Evolutionary conservation across 2,113 vertebrate species (phyloP), one percentile per base, ranked within the genome.

Genomic region (Rallus limicola): DNA sequence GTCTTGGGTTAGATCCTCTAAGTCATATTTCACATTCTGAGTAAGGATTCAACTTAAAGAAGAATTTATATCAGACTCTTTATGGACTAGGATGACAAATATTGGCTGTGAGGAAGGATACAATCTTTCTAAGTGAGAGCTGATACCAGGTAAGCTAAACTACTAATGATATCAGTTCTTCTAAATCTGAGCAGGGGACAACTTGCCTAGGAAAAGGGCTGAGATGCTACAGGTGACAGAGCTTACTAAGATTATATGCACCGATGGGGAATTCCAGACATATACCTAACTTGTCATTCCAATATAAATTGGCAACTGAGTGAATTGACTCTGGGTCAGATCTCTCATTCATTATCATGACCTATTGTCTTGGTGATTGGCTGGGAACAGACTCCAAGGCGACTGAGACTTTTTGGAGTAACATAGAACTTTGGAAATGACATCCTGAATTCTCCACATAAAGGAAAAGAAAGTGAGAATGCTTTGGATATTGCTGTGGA

Each of bases 331-430:
- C 88, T 93, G 95, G 95, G 95, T 97, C 95, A 96, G 62, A 26
- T 96, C 90, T 96, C 92, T 96, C 92, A 97, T 96, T 96, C 95
- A 95, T 90, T 88, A 84, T 70, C 82, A 82, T 96, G 96, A 97
- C 95, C 96, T 93, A 34, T 94, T 93, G 72, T 94, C 90, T 86
- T 92, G 88, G 48, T 91, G 88, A 94, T 95, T 95, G 92, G 94
- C 90, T 95, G 88, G 88, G 95, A 96, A 76, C 93, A 96, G 95
- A 97, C 95, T 94, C 1, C 0, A 93, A 95, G 96, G 90, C 93
- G 80, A 94, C 95, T 94, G 78, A 93, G 68, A 90, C 56, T 92
- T 88, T 82, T 78, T 81, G 76, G 52, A 86, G 42, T 84, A 80
- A 90, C 76, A 81, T 1, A 78, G 62, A 94, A 92, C 77, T 96